Evolutionary conservation across 2,797 vertebrate species (phyloP).

Genomic region (Sebastes vulpes): DNA sequence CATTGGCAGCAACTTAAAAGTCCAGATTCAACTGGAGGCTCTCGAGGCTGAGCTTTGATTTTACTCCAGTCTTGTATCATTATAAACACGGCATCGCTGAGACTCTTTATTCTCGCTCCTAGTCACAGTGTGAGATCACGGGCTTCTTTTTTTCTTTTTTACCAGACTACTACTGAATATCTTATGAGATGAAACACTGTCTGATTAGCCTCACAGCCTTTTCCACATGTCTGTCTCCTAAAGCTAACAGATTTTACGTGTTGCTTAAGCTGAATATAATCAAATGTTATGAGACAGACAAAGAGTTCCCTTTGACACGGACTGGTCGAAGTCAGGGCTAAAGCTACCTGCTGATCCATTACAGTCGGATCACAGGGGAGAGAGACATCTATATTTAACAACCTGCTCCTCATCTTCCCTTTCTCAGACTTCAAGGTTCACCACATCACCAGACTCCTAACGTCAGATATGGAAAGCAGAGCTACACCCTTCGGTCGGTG

Average conservation of each 20-base stretch:
- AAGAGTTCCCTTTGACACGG: neutral
- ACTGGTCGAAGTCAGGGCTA: neutral
- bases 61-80: neutral
- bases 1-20: conserved; percentile 21
- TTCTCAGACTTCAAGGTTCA: conserved; percentile 35
- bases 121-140: neutral
- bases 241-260: neutral
- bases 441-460: conserved; percentile 12
- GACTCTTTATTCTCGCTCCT: neutral
- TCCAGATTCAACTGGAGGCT: neutral
- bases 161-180: neutral
- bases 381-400: conserved; percentile 65
- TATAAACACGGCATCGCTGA: neutral
- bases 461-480: conserved; percentile 25
- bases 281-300: neutral
- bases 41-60: conserved; percentile 7
- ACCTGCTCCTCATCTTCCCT: conserved; percentile 20
- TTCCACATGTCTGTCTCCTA: neutral
- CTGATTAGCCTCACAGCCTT: neutral
- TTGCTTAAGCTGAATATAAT: neutral
- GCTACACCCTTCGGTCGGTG: neutral
- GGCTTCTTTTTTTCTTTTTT: conserved; percentile 1
- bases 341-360: conserved; percentile 23
- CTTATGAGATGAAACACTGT: neutral
- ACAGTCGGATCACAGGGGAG: conserved; percentile 21